These are phyloP conservation scores for Heliconius himera DNA, from an alignment of 1,140 invertebrate species.

Conservation along the genomic window DNA sequence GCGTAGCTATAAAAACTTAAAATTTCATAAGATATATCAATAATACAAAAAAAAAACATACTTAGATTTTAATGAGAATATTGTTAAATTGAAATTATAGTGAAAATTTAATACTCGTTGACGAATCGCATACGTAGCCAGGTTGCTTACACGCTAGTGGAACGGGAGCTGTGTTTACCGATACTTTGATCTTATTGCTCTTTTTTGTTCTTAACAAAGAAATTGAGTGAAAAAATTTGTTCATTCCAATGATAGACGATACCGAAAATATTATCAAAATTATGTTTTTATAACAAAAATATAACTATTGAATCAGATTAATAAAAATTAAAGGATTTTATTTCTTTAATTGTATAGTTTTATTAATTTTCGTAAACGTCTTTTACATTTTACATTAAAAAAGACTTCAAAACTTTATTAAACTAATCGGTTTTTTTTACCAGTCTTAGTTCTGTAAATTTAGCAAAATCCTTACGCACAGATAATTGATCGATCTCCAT, in stretches of 20 bases:
- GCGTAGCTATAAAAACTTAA: constrained; percentile 57
- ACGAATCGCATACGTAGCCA: constrained; percentile 63
- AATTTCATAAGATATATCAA: constrained; percentile 53
- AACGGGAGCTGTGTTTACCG: constrained; percentile 20
- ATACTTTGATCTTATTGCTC: background rate
- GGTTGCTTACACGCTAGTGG: constrained; percentile 49
- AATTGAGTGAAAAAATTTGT: background rate
- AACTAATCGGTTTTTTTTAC: background rate
- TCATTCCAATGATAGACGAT: background rate
- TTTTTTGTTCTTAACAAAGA: background rate
- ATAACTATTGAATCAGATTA: background rate
- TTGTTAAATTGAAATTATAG: constrained; percentile 77
- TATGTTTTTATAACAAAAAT: background rate
- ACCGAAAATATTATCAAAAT: background rate
- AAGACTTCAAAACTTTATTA: background rate
- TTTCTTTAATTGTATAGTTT: background rate
- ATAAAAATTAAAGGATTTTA: background rate
- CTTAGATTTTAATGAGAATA: constrained; percentile 69
- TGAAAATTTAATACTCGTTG: constrained; percentile 79
- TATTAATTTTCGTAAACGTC: background rate
- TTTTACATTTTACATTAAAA: background rate
- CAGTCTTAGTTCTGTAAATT: background rate
- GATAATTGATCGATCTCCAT: constrained; percentile 13
- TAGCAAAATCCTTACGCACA: constrained; percentile 11
- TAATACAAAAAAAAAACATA: constrained; percentile 56